Evolutionary conservation across 2,113 vertebrate species (phyloP), one percentile per base, ranked within the genome.

Genomic region (Cyanocitta stelleri): DNA sequence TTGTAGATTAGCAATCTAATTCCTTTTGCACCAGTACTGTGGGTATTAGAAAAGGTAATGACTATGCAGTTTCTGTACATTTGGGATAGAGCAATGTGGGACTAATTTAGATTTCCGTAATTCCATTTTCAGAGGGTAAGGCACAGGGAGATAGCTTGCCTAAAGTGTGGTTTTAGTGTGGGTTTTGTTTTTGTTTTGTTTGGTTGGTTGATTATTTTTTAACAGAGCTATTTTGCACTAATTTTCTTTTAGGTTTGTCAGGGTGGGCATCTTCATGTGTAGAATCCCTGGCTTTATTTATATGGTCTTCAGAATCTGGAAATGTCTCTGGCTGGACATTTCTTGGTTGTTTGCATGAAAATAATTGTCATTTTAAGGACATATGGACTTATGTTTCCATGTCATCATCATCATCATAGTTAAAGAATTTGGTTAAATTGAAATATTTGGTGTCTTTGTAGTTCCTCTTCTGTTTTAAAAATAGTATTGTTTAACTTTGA

Each of bases 271-370:
- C 27, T 61, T 83, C 17, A 3, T 62, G 16, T 67, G 9, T 89
- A 74, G 43, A 89, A 63, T 63, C 15, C 48, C 37, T 87, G 52
- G 8, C 48, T 87, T 95, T 81, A 24, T 69, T 89, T 93, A 51
- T 82, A 35, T 91, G 29, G 3, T 75, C 33, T 67, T 88, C 27
- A n/a, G 39, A 61, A 76, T 85, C 58, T 85, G 37, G 30, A 90
- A 90, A 30, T 85, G 59, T 37, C 58, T 33, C 21, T 74, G 64
- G 5, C n/a, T 83, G 54, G 86, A 37, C 49, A 20, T 78, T 87
- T 89, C 64, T 69, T 88, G 17, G 15, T 49, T 64, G 46, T 80
- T 94, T 94, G 62, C 67, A 52, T 84, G 87, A 78, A 84, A 91
- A 49, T 46, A 62, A 39, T 63, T 71, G 16, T 39, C 8, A 55